phyloP scores from a whole-genome alignment of 2,113 vertebrate species.

The Leiothrix lutea region DNA sequence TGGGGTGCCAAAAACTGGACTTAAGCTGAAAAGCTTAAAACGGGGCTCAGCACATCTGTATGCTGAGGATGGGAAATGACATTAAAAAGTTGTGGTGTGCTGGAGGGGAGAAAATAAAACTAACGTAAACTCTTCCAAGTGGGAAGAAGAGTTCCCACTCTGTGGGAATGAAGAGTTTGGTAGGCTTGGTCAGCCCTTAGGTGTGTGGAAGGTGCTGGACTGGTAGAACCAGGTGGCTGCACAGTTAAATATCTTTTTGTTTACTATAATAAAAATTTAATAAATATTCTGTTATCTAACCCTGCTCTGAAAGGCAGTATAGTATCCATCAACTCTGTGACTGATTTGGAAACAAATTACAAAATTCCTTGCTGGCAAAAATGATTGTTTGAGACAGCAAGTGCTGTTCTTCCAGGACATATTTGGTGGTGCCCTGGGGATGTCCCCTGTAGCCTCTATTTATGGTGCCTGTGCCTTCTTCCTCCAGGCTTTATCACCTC shows the following conservation, averaged over 20 bases:
- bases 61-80: not conserved
- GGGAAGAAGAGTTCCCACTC: not conserved
- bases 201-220: not conserved
- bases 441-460: not conserved
- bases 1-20: not conserved
- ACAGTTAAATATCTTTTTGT: not conserved
- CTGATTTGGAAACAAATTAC: not conserved
- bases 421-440: not conserved
- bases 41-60: accelerated
- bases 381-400: not conserved
- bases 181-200: too few species aligned
- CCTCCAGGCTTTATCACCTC: conserved; percentile 82
- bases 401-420: not conserved
- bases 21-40: not conserved
- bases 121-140: accelerated
- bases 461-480: not conserved
- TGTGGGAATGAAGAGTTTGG: too few species aligned
- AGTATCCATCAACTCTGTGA: not conserved
- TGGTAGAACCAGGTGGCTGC: too few species aligned
- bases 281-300: not conserved
- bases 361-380: not conserved
- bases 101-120: not conserved
- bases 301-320: not conserved
- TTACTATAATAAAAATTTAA: not conserved
- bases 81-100: not conserved